phyloP scores from a whole-genome alignment of 2,113 vertebrate species.

The Rhinogobius similis region DNA sequence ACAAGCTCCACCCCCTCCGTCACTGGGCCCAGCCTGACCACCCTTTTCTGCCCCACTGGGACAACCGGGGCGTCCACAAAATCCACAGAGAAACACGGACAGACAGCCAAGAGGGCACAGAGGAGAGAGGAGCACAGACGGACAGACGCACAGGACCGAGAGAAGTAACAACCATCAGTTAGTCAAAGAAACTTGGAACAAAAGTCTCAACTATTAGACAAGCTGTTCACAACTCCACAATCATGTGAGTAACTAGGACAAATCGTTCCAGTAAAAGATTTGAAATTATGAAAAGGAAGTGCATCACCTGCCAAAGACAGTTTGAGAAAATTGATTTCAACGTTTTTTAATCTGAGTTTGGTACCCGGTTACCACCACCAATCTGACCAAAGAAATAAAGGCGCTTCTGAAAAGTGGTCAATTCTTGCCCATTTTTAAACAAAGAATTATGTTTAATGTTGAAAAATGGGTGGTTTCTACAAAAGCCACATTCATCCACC shows the following conservation, averaged over 20 bases:
- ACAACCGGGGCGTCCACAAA: slow-evolving; percentile 29
- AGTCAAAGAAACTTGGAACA: slow-evolving; percentile 28
- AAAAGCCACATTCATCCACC: neutral
- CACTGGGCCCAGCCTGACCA: slow-evolving; percentile 85
- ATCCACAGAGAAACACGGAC: slow-evolving; percentile 63
- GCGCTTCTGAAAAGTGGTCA: neutral
- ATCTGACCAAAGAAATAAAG: neutral
- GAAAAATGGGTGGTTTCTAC: neutral
- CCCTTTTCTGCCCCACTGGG: slow-evolving; percentile 92
- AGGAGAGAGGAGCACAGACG: slow-evolving; percentile 66
- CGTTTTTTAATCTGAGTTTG: neutral
- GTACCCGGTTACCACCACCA: neutral
- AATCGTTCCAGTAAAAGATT: neutral
- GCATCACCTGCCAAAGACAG: neutral
- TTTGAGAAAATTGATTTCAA: neutral
- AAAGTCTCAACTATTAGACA: slow-evolving; percentile 30
- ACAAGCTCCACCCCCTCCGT: slow-evolving; percentile 79
- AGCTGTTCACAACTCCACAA: neutral
- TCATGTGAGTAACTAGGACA: neutral
- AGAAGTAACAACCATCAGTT: slow-evolving; percentile 69
- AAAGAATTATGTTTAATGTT: neutral
- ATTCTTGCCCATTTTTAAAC: neutral
- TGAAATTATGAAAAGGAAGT: neutral
- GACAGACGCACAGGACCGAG: slow-evolving; percentile 66
- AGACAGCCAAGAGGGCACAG: slow-evolving; percentile 57